Percentiles rank a stretch among this genome's conserved stretches.
Conservation (phyloP, 53 echinoderm and acorn worm species). For the Paracentrotus lividus region DNA sequence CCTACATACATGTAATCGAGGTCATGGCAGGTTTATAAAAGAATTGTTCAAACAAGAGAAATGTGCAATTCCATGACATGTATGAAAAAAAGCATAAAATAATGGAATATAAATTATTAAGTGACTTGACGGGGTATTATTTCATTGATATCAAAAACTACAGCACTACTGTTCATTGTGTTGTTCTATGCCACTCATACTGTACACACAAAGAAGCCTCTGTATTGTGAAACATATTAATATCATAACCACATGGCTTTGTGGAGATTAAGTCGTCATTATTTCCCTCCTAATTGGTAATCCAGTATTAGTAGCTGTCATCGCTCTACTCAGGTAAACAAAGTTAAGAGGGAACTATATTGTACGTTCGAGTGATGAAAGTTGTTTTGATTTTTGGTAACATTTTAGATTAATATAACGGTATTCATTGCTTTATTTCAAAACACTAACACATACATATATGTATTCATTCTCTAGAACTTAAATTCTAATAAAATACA, state of each 20-base stretch:
- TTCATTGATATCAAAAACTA: neutral
- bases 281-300: neutral
- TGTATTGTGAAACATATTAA: neutral
- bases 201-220: neutral
- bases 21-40: no score
- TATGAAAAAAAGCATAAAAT: no score
- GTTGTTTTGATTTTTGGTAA: neutral
- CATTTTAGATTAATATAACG: neutral
- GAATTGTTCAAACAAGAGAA: no score
- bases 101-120: no score
- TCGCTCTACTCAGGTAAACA: neutral
- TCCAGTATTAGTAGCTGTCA: neutral
- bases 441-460: no score
- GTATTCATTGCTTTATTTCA: no score
- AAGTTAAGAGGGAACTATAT: neutral
- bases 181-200: neutral
- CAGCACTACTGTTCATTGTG: neutral
- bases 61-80: no score
- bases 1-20: no score
- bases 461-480: no score
- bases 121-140: no score
- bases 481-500: no score
- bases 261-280: neutral
- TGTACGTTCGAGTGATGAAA: neutral
- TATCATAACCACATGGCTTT: constrained; percentile 15